phyloP scores from a whole-genome alignment of 2,797 vertebrate species.

The Cryptoblepharus egeriae region DNA sequence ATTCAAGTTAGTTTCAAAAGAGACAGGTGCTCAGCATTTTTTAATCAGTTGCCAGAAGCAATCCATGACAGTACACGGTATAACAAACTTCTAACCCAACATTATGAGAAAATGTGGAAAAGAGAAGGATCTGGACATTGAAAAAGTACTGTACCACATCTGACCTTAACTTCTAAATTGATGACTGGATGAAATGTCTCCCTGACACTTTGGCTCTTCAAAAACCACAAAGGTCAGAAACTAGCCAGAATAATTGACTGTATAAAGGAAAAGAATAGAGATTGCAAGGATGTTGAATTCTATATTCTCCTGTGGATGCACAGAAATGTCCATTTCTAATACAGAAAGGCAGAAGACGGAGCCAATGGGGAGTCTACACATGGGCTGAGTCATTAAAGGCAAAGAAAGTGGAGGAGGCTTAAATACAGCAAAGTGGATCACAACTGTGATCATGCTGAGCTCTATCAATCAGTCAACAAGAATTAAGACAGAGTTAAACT shows the following conservation, averaged over 20 bases:
- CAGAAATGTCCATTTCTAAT: not conserved
- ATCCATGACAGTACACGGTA: not conserved
- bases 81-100: not conserved
- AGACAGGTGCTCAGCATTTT: not conserved
- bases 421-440: not conserved
- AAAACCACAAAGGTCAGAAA: not conserved
- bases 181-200: too few species aligned
- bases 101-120: not conserved
- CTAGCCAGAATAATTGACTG: not conserved
- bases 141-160: not conserved
- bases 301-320: not conserved
- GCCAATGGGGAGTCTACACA: not conserved
- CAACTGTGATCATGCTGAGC: accelerated
- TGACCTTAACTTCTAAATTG: not conserved
- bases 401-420: not conserved
- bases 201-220: too few species aligned
- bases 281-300: not conserved
- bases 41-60: not conserved
- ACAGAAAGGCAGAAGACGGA: not conserved
- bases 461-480: not conserved
- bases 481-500: not conserved
- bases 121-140: not conserved
- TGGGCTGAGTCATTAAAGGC: accelerated
- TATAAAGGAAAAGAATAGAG: not conserved
- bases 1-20: not conserved